phyloP scores from a whole-genome alignment of 2,888 invertebrate genomes.

The Cantharis rufa region DNA sequence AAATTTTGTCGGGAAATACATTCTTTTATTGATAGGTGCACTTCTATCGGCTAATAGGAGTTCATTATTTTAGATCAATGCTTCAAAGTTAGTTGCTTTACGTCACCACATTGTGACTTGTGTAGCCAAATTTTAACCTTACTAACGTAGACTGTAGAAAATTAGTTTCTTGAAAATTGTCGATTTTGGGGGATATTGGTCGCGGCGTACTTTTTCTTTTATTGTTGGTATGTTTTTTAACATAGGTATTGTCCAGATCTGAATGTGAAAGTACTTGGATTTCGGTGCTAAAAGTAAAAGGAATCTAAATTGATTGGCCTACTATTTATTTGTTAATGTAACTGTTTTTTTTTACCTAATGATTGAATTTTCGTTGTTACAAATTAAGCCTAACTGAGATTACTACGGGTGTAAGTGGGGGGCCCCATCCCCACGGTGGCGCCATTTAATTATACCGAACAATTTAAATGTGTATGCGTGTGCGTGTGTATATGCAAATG shows the following conservation, averaged over 20 bases:
- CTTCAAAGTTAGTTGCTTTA: no score
- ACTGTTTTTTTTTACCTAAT: background rate
- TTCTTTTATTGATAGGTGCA: no score
- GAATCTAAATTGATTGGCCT: background rate
- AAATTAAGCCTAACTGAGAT: background rate
- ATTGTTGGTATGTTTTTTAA: background rate
- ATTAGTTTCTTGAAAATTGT: no score
- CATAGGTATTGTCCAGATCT: background rate
- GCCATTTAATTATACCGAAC: background rate
- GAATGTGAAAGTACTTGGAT: background rate
- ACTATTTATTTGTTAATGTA: background rate
- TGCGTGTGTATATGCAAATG: slow-evolving; percentile 12
- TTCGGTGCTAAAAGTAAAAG: background rate
- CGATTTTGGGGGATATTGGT: no score
- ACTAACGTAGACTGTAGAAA: no score
- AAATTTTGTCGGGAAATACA: no score
- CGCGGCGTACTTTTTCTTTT: background rate
- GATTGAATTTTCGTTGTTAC: background rate
- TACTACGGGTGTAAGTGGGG: background rate
- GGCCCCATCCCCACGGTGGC: background rate
- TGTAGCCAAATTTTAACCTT: no score
- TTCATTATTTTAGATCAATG: no score
- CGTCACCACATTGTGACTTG: no score
- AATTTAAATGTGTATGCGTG: slow-evolving; percentile 13
- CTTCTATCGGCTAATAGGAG: no score